Conservation (phyloP, 2,888 invertebrate species). For the Andrena bicolor region DNA sequence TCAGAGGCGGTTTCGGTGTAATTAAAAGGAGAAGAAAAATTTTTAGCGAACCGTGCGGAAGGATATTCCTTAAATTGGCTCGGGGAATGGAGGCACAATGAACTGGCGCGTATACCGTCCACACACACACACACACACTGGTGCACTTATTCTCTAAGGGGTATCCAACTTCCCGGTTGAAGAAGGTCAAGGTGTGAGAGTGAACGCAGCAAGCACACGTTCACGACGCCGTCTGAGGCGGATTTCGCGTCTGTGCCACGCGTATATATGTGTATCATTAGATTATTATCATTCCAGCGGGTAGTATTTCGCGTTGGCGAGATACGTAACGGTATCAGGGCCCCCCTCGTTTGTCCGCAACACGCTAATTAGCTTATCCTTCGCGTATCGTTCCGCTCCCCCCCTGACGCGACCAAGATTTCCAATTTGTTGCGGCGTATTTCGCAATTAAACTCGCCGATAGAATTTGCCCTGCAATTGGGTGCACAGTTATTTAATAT, state of each 20-base stretch:
- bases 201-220: slow-evolving; percentile 66
- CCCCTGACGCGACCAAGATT: not conserved
- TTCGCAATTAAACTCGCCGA: slow-evolving; percentile 17
- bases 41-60: not conserved
- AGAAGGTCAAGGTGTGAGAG: slow-evolving; percentile 78
- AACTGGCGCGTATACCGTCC: not conserved
- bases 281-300: slow-evolving; percentile 62
- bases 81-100: slow-evolving; percentile 14
- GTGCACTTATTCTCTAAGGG: slow-evolving; percentile 26
- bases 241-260: slow-evolving; percentile 12
- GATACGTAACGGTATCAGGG: slow-evolving; percentile 63
- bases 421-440: slow-evolving; percentile 33
- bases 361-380: slow-evolving; percentile 59
- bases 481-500: not conserved
- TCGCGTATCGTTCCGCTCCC: slow-evolving; percentile 21
- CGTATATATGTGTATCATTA: slow-evolving; percentile 44
- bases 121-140: not conserved
- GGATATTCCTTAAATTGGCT: slow-evolving; percentile 23
- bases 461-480: not conserved
- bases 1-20: not conserved
- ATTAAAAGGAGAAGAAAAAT: not conserved
- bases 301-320: slow-evolving; percentile 49
- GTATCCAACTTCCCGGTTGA: slow-evolving; percentile 73
- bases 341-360: slow-evolving; percentile 51
- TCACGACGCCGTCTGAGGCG: slow-evolving; percentile 7